Conservation (phyloP, 2,113 vertebrate species). For the Herpetotheres cachinnans region DNA sequence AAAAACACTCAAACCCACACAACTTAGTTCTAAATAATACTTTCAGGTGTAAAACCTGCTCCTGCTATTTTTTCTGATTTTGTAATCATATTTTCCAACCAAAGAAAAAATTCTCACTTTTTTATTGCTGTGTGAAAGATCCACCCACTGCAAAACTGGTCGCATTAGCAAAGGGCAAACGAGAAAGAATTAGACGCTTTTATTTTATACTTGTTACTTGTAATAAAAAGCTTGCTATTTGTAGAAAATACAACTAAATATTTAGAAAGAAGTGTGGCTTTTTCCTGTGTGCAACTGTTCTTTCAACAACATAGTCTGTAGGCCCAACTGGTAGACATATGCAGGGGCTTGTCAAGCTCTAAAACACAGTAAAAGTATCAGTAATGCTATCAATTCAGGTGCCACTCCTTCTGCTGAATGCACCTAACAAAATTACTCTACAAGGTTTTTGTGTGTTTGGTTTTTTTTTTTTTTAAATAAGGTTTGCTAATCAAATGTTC, state of each 20-base stretch:
- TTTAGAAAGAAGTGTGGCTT: neutral
- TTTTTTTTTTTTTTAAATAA: neutral
- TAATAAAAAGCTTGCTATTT: neutral
- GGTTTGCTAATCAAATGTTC: neutral
- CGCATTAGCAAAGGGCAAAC: neutral
- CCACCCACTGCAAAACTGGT: neutral
- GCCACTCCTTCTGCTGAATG: neutral
- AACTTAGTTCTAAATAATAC: neutral
- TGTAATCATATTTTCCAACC: neutral
- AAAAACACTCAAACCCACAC: neutral
- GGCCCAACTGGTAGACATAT: neutral
- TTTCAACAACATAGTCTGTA: neutral
- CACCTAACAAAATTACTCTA: neutral
- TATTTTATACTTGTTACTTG: neutral
- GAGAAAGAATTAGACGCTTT: neutral
- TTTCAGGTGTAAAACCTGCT: neutral
- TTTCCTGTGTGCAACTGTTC: neutral
- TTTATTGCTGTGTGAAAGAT: neutral
- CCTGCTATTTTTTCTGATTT: neutral
- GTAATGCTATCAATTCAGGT: neutral
- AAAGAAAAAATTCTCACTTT: neutral
- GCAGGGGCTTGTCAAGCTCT: neutral
- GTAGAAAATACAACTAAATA: neutral
- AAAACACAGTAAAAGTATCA: neutral
- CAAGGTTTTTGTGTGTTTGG: no score